Base-by-base conservation (phyloP, 2,113 vertebrate species). In the Leiothrix lutea region DNA sequence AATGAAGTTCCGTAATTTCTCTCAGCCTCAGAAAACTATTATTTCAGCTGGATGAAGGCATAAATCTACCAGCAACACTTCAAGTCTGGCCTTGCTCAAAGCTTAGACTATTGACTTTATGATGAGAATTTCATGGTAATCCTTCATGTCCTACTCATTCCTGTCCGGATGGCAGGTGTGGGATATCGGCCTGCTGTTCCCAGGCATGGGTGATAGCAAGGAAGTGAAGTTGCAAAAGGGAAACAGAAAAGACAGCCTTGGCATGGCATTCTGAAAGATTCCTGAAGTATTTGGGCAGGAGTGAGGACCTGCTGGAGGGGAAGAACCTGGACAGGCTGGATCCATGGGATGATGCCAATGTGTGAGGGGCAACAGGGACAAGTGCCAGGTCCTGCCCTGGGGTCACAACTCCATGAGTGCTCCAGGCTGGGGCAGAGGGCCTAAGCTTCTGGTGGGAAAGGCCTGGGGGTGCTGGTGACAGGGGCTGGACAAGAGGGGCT, bases 1-100 rank as follows among this genome's bases (percentile, higher is more conserved):
- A 96, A 97, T 93, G 94, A 96, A 92, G 92, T 90, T 96, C 88
- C 2, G 14, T 96, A 95, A 95, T 96, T 95, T 96, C 79, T 95
- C 48, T 74, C 51, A 86, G 79, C 58, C 64, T 83, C 75, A 71
- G 71, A 92, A 96, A 95, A 96, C 81, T 96, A 86, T 93, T 96
- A 90, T 92, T 95, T 95, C 82, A 90, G 40, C 40, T 96, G 79
- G 53, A 73, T 38, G 64, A 86, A 86, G 40, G 40, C 60, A 95
- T 96, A 94, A 95, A 94, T 96, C 87, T 91, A 73, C 51, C 23
- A n/a, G 56, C n/a, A 73, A 14, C 31, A 35, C 38, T 84, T 93
- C 74, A 71, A 51, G 44, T 35, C 64, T 57, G 88, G 81, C 75
- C 75, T 94, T 92, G 71, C 86, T 95, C 92, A 94, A 94, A 93